A percentile compares a stretch with the other conserved stretches of the same genome.
These are phyloP conservation scores for Drosophila orena DNA, from an alignment of 1,140 invertebrate genomes.

Conservation along the genomic window DNA sequence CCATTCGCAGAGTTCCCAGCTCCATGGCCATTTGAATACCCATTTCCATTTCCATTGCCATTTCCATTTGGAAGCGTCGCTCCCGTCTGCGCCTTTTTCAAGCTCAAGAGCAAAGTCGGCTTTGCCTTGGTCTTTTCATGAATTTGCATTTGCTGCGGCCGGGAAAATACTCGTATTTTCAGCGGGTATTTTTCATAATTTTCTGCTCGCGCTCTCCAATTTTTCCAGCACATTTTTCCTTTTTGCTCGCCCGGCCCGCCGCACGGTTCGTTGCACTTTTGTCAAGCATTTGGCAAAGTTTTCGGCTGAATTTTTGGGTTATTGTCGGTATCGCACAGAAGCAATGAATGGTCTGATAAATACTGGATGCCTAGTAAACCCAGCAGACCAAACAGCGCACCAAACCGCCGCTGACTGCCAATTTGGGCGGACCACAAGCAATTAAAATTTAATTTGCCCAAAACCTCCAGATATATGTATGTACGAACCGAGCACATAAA, in stretches of 20 bases:
- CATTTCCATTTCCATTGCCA: conserved; percentile 9
- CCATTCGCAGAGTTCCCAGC: conserved; percentile 2
- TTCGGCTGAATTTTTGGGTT: conserved; percentile 32
- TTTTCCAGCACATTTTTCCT: conserved; percentile 49
- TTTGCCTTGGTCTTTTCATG: conserved; percentile 67
- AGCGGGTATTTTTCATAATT: conserved; percentile 67
- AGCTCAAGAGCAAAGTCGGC: conserved; percentile 71
- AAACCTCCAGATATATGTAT: conserved; percentile 30
- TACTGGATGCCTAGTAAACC: conserved; percentile 32
- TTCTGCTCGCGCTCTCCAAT: conserved; percentile 35
- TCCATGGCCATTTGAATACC: not conserved
- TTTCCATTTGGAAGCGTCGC: conserved; percentile 18
- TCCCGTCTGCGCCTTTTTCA: conserved; percentile 61
- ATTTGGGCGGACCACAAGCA: conserved; percentile 59
- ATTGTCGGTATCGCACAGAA: conserved; percentile 30
- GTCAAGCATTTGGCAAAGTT: conserved; percentile 55
- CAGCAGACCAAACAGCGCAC: conserved; percentile 17
- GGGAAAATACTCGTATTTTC: conserved; percentile 45
- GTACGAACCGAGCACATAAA: conserved; percentile 33
- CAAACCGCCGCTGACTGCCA: conserved; percentile 28
- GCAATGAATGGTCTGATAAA: conserved; percentile 61
- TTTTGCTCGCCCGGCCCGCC: conserved; percentile 6
- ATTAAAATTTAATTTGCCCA: conserved; percentile 74
- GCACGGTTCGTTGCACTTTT: conserved; percentile 64
- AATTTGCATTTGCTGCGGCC: conserved; percentile 49